Evolutionary conservation across 1,140 invertebrate species (phyloP).

Genomic region (Drosophila lini): DNA sequence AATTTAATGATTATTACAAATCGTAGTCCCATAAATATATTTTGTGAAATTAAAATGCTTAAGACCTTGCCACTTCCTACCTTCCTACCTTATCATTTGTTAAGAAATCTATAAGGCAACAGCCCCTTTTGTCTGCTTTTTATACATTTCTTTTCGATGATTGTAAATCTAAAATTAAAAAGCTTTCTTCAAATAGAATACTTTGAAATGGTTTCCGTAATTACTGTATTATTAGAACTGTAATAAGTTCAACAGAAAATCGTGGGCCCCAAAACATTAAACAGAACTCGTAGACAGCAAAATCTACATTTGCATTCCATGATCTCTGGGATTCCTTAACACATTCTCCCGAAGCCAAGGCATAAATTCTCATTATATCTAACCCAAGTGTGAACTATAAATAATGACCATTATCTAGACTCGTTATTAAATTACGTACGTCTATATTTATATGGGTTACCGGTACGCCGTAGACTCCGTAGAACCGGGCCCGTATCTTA

Average conservation of each 20-base stretch:
- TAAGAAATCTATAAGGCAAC: neutral
- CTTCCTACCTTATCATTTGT: slow-evolving; percentile 17
- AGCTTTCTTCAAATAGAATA: neutral
- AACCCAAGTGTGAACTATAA: slow-evolving; percentile 48
- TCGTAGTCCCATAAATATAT: neutral
- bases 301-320: slow-evolving; percentile 19
- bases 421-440: slow-evolving; percentile 70
- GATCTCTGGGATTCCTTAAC: slow-evolving; percentile 19
- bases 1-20: neutral
- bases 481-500: slow-evolving; percentile 53
- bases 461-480: slow-evolving; percentile 28
- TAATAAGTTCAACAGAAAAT: slow-evolving; percentile 13
- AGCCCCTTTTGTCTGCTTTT: neutral
- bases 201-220: slow-evolving; percentile 1
- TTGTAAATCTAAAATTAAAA: slow-evolving; percentile 18
- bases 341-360: slow-evolving; percentile 26
- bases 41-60: neutral
- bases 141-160: slow-evolving; percentile 8
- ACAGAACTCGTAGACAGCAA: neutral
- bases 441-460: slow-evolving; percentile 77
- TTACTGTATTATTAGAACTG: neutral
- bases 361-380: slow-evolving; percentile 27
- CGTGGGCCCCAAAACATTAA: neutral
- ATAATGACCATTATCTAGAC: slow-evolving; percentile 64
- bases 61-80: no score